These are phyloP conservation scores for Theonella swinhoei DNA, from an alignment of 37 sponge, comb jelly and placozoan species.

Conservation along the genomic window DNA sequence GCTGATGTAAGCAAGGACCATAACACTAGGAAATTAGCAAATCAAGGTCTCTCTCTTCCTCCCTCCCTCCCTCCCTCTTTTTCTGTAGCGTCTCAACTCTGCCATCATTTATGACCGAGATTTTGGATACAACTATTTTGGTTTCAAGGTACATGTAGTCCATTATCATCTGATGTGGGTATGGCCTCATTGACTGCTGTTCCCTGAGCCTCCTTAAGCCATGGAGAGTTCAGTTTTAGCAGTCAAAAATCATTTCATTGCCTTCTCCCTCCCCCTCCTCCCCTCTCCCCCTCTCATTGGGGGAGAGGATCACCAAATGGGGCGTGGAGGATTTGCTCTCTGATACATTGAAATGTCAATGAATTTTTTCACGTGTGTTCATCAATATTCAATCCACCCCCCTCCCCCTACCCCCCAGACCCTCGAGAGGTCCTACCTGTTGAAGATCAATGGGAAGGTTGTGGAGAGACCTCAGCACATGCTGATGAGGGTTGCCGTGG, in stretches of 20 bases:
- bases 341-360: slow-evolving; percentile 20
- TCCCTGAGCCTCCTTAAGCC: slow-evolving; percentile 9
- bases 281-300: not conserved
- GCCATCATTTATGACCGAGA: slow-evolving; percentile 97
- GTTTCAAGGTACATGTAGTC: slow-evolving; percentile 87
- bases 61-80: not conserved
- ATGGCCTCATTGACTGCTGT: slow-evolving; percentile 22
- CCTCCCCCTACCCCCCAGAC: slow-evolving; percentile 55
- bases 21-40: not conserved
- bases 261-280: slow-evolving; percentile 14
- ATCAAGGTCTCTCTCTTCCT: not conserved
- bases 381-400: not conserved
- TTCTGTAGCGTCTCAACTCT: slow-evolving; percentile 80
- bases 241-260: slow-evolving; percentile 31
- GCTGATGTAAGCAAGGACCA: slow-evolving; percentile 62
- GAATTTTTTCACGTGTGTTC: no score
- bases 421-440: slow-evolving; percentile 93
- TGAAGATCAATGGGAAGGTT: slow-evolving; percentile 94
- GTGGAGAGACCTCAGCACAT: slow-evolving; percentile 97
- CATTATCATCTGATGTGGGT: no score
- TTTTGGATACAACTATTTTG: slow-evolving; percentile 94
- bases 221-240: slow-evolving; percentile 21
- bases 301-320: not conserved
- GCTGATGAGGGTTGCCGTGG: slow-evolving; percentile 97
- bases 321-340: slow-evolving; percentile 44